These are phyloP conservation scores for Solea solea DNA, from an alignment of 2,113 vertebrate genomes.

Conservation along the genomic window DNA sequence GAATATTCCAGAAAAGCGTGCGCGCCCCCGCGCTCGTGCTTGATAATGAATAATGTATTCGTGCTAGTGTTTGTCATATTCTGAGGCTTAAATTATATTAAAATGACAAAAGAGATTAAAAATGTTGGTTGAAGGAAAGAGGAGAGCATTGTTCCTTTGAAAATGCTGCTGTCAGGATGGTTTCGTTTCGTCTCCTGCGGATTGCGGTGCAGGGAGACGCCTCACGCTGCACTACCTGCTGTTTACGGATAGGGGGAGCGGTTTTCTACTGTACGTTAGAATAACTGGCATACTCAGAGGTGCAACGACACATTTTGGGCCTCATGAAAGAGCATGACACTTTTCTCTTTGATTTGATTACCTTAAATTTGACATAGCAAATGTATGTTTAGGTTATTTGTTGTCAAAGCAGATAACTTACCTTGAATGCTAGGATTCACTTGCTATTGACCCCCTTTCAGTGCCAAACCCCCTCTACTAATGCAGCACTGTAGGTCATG, in stretches of 20 bases:
- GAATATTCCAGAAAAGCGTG: conserved; percentile 50
- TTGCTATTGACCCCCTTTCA: background rate
- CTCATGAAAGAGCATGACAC: too few species aligned
- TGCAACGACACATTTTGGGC: too few species aligned
- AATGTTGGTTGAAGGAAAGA: conserved; percentile 21
- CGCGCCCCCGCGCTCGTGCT: background rate
- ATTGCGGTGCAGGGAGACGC: conserved; percentile 67
- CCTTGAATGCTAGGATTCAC: background rate
- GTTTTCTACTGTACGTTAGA: too few species aligned
- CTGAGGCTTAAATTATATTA: conserved; percentile 17
- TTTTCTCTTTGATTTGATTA: too few species aligned
- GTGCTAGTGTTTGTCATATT: background rate
- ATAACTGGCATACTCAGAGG: too few species aligned
- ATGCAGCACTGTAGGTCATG: too few species aligned
- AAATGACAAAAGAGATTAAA: conserved; percentile 23
- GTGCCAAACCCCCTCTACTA: background rate
- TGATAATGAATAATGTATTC: conserved; percentile 42
- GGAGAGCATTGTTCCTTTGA: background rate
- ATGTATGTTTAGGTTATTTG: too few species aligned
- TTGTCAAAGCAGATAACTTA: background rate
- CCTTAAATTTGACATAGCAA: too few species aligned
- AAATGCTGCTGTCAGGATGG: conserved; percentile 36
- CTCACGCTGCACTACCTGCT: conserved; percentile 56
- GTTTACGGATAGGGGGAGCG: conserved; percentile 41
- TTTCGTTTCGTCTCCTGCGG: conserved; percentile 28